Base-by-base conservation (phyloP, 2,888 invertebrate species). In the Caenorhabditis doughertyi region DNA sequence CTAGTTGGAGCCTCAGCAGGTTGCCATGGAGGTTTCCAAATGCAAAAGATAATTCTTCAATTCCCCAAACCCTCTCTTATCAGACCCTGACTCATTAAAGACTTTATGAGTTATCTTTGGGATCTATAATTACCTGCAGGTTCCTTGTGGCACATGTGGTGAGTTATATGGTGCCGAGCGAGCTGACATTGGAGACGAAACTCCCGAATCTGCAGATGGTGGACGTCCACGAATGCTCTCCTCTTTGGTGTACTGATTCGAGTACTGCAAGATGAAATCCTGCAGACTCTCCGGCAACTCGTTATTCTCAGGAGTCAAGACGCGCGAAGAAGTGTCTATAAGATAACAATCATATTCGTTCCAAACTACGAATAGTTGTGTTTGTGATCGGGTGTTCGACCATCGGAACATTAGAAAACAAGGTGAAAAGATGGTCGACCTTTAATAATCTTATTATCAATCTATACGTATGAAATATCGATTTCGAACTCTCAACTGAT, bases 181-280 rank as follows among this genome's bases (percentile, higher is more conserved):
- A 47, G 89, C 90, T 25, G 89, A 89, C 87, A 90, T 84, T 11
- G 91, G 91, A 1, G 89, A 89, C n/a, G 88, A 88, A n/a, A 88
- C 87, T 9, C 87, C 86, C n/a, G 87, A 88, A 79, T 89, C 88
- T 4, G 85, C 85, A 9, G 87, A 86, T 35, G 82, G 71, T 2
- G 89, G 88, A 13, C 89, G 85, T 44, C 25, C 68, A 2, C 55
- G 29, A 13, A 49, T 29, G 23, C 51, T 81, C n/a, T 83, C 85
- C 21, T 84, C 84, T 47, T 72, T 82, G 18, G 68, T 77, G 72
- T 83, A 85, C 68, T 84, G 83, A 85, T 80, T 89, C 8, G 91
- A 91, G 79, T 91, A 92, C 65, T 88, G 86, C 25, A 92, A 80
- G 58, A 92, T 92, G 83, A 92, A 92, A 76, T 92, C 92, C 35